Base-by-base conservation (phyloP, 1,140 invertebrate genomes). In the Pantala flavescens region DNA sequence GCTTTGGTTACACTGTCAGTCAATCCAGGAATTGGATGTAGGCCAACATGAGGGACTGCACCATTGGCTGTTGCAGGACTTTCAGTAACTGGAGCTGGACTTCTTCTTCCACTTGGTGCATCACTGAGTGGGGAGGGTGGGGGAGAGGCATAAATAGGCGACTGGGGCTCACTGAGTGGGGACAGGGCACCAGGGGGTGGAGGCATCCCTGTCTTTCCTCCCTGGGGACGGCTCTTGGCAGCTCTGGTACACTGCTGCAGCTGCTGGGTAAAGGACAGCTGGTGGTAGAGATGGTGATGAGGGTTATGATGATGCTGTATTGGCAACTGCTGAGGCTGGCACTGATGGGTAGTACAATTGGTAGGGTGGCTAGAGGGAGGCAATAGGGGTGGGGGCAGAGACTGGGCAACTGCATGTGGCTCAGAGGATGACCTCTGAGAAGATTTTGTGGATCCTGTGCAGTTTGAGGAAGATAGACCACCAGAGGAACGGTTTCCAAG, bases 91-190 rank as follows among this genome's bases (percentile, higher is more conserved):
- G 83, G 83, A 23, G 83, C 83, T 76, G 83, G 84, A 11, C 80
- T 83, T 70, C 83, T 83, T 77, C 85, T 83, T 11, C 83, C 83
- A 76, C 83, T 84, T 70, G 84, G 79, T 75, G 83, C 83, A 78
- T 93, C 91, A 82, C 90, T 91, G 76, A 90, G 86, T n/a, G 93
- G 93, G 72, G 91, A 93, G 74, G 91, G 88, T 0, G 92, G 91
- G 16, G 93, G 92, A 72, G 91, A 92, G 1, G 92, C 91, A 79
- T 94, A 94, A 36, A 94, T 87, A 0, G 93, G 93, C 77, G 89
- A 91, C 78, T 90, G 89, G 0, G 90, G 90, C 78, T 92, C 91
- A 79, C 89, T 90, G 76, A 91, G 88, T 24, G 92, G 84, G 12
- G 90, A 90, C 71, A 86, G 88, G n/a, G 91, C 49, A 19, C 49